A percentile compares a stretch with the other conserved stretches of the same genome.
Evolutionary conservation across 2,113 vertebrate genomes (phyloP).

Genomic region (Hystrix brachyura): DNA sequence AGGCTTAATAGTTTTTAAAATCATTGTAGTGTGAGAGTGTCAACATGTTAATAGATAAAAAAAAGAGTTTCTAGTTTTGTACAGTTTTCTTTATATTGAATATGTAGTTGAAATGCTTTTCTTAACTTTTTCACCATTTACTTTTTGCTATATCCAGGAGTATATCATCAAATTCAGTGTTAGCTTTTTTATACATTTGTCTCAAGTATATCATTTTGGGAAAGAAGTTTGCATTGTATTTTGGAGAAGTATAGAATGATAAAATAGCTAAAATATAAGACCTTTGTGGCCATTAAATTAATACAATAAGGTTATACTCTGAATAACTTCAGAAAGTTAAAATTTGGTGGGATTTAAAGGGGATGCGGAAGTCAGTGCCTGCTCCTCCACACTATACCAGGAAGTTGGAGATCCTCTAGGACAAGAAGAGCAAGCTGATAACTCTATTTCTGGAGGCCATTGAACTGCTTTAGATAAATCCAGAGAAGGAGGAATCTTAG

Average conservation of each 20-base stretch:
- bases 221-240: background rate
- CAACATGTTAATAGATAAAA: slow-evolving; percentile 6
- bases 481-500: background rate
- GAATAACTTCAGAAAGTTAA: background rate
- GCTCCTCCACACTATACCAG: background rate
- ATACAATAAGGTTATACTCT: background rate
- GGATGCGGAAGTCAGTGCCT: background rate
- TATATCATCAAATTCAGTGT: background rate
- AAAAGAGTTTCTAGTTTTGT: background rate
- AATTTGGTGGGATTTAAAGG: slow-evolving; percentile 3
- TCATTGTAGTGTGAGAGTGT: background rate
- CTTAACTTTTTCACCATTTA: background rate
- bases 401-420: background rate
- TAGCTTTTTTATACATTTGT: slow-evolving; percentile 23
- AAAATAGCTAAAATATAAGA: background rate
- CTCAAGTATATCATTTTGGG: background rate
- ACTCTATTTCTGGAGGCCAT: background rate
- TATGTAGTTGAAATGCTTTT: background rate
- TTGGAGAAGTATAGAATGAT: background rate
- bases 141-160: background rate
- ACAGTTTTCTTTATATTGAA: background rate
- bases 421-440: background rate
- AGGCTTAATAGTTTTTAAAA: background rate
- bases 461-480: background rate
- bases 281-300: background rate